Conservation (phyloP, 2,888 invertebrate genomes). For the Octonoba sinensis region DNA sequence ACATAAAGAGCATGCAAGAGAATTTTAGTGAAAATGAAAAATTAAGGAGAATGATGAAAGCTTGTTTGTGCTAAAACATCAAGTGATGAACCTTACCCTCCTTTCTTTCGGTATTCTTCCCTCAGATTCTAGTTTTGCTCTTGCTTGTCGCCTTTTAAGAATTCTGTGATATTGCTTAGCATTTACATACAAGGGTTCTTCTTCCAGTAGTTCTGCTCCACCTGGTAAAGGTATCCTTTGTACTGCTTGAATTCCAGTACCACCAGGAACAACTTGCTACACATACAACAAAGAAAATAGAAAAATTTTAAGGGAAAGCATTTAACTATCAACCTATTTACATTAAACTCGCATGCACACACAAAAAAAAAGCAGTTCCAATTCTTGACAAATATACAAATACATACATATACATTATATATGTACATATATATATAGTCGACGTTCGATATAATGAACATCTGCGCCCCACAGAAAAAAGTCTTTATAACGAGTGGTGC, state of each 20-base stretch:
- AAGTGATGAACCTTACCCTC: slow-evolving; percentile 76
- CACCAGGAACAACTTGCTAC: slow-evolving; percentile 76
- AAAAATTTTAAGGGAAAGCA: too few relatives aligned
- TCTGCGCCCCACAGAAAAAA: too few relatives aligned
- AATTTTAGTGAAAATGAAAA: too few relatives aligned
- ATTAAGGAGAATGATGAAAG: too few relatives aligned
- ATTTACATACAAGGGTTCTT: slow-evolving; percentile 97
- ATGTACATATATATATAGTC: too few relatives aligned
- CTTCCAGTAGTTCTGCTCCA: slow-evolving; percentile 81
- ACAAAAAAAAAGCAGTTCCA: slow-evolving; percentile 72
- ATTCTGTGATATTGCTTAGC: slow-evolving; percentile 98
- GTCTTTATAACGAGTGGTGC: too few relatives aligned
- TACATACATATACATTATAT: too few relatives aligned
- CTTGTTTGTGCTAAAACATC: neutral
- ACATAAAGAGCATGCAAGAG: too few relatives aligned
- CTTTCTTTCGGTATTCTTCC: slow-evolving; percentile 97
- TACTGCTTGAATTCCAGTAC: slow-evolving; percentile 69
- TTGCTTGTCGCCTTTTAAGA: slow-evolving; percentile 90
- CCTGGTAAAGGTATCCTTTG: slow-evolving; percentile 75
- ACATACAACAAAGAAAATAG: slow-evolving; percentile 33
- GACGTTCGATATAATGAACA: too few relatives aligned
- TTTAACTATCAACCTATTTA: too few relatives aligned
- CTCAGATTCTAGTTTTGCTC: slow-evolving; percentile 93
- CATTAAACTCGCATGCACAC: too few relatives aligned
- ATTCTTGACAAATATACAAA: too few relatives aligned